Evolutionary conservation across 1,140 invertebrate species (phyloP).

Genomic region (Spodoptera litura): DNA sequence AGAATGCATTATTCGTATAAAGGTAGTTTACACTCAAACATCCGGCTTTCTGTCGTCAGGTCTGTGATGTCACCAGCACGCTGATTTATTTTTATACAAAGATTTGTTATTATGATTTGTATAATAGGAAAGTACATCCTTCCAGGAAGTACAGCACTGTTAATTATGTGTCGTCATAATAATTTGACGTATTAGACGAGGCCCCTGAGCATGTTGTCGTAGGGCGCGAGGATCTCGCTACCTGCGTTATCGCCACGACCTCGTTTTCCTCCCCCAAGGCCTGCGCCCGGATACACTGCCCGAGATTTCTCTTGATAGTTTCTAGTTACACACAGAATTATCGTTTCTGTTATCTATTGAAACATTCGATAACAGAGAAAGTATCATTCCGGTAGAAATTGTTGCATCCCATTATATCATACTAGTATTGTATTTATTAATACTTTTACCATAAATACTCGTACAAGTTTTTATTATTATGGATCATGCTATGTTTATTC

Average conservation of each 20-base stretch:
- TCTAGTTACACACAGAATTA: slow-evolving; percentile 60
- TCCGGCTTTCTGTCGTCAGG: slow-evolving; percentile 66
- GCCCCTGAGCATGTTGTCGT: neutral
- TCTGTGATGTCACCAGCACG: slow-evolving; percentile 49
- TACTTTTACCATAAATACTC: too few species aligned
- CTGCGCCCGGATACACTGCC: slow-evolving; percentile 60
- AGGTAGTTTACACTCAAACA: slow-evolving; percentile 69
- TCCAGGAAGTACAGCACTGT: slow-evolving; percentile 23
- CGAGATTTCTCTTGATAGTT: slow-evolving; percentile 69
- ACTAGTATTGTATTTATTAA: too few species aligned
- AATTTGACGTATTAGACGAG: slow-evolving; percentile 16
- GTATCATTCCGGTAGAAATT: slow-evolving; percentile 8
- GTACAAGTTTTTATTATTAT: neutral
- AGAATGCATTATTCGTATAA: slow-evolving; percentile 64
- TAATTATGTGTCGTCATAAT: slow-evolving; percentile 29
- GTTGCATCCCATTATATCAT: neutral
- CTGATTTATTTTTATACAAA: slow-evolving; percentile 45
- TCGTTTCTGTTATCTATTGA: slow-evolving; percentile 52
- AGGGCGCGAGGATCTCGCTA: slow-evolving; percentile 50
- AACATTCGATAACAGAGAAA: slow-evolving; percentile 42
- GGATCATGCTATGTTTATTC: neutral
- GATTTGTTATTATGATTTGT: slow-evolving; percentile 37
- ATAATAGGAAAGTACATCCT: slow-evolving; percentile 14
- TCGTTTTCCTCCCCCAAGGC: slow-evolving; percentile 68
- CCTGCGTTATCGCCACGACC: slow-evolving; percentile 62